Base-by-base conservation (phyloP, 2,888 invertebrate species). In the Ganaspis brasiliensis region DNA sequence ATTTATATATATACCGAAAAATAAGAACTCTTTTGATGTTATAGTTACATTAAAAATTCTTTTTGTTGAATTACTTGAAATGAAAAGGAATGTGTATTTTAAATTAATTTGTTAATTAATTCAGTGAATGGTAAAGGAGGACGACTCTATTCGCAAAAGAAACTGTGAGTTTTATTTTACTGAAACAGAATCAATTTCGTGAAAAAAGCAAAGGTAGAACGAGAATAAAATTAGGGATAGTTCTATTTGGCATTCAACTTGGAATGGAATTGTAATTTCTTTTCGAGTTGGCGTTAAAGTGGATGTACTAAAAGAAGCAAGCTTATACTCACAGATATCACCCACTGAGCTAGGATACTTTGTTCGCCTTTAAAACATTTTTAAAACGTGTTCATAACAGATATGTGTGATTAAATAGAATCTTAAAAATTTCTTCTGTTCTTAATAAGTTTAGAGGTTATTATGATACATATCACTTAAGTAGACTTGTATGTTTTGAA, bases 201-300 rank as follows among this genome's bases (percentile, higher is more conserved):
- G 21, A 57, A 57, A 56, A 57, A 57, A 26, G 26, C 56, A 21
- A 57, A 21, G 14, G 56, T 26, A 57, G 26, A 57, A 57, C 56
- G 56, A 57, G 56, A 57, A 57, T 57, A 57, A 57, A 57, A 57
- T 57, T 57, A 57, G 56, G 24, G 77, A 79, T 80, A 80, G 79
- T 80, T 77, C 76, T 70, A 79, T 80, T 78, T 61, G 79, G 79
- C 76, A 75, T 76, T 73, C 79, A 72, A 76, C 79, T 76, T 73
- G 77, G 74, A 76, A 61, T 74, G 79, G 76, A 76, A 78, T 80
- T 80, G 79, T 80, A 80, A 82, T 82, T 82, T 82, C 79, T 77
- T 79, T 57, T 73, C 76, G 78, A 79, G 78, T 74, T 78, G 75
- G 79, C 78, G 75, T 81, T 80, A 79, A 81, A 80, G 80, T 67